Base-by-base conservation (phyloP, 2,113 vertebrate genomes). In the Monopterus albus region DNA sequence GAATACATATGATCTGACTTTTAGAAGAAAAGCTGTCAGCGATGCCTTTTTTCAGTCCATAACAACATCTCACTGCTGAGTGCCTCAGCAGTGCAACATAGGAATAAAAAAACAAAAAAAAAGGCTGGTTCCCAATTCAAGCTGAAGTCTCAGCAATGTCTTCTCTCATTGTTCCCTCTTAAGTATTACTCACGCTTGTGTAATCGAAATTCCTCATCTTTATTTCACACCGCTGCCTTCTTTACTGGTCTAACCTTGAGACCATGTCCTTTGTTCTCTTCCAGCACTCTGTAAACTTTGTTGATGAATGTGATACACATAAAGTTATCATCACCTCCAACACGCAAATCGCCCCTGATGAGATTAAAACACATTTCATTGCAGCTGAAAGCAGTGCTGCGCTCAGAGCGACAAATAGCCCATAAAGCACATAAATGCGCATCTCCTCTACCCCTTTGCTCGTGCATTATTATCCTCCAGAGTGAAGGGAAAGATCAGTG, bases 281-380 rank as follows among this genome's bases (percentile, higher is more conserved):
- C 29, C 46, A 25, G 47, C 59, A 17, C 40, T 84, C 15, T 53
- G 55, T 67, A 69, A 79, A 82, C 60, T 75, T 82, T 45, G 69
- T 45, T 23, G 42, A 73, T 58, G 42, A 53, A 51, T 11, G 14
- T 3, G 25, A 57, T 42, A 59, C 64, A 72, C 66, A 68, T 78
- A 58, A 79, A 79, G 69, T 78, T 73, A 57, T 70, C 75, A 69
- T 75, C 76, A 46, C 56, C 49, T 50, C 43, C 21, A 70, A 61
- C 20, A 20, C 57, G 64, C 23, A 57, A 71, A 68, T 75, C 38
- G 33, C 70, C 69, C 35, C 53, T 65, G 74, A 78, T 29, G 40
- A 78, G 78, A 78, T 85, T 65, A 67, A 80, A 85, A 80, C 70
- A 72, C 72, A 78, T 79, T 75, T 80, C 75, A 82, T 72, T 23